Evolutionary conservation across 2,113 vertebrate genomes (phyloP), one percentile per base, ranked within the genome.

Genomic region (Limnothrissa miodon): DNA sequence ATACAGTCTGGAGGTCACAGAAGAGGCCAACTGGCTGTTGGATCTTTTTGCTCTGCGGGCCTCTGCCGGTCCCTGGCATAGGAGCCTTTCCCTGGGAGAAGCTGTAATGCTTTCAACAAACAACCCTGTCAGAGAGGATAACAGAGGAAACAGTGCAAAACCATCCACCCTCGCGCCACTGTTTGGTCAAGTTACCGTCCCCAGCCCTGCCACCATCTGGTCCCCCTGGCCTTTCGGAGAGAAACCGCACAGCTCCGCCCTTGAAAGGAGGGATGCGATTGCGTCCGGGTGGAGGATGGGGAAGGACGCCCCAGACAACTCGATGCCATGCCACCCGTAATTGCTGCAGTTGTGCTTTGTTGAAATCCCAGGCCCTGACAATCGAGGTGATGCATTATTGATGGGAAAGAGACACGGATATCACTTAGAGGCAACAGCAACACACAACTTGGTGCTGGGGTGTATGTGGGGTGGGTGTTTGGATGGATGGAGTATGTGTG

Each of bases 41-140:
- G 66, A 0, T 74, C 10, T n/a, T 25, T 29, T n/a, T 29, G 33
- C 29, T 74, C 66, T 39, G 33, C 66, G 13, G 15, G n/a, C 66
- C 0, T 74, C 66, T 36, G 11, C 66, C 29, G 1, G 66, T 5
- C 66, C 11, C 66, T n/a, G 36, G 25, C 29, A 36, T 66, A 25
- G 25, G 33, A 66, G 25, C 82, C 82, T 87, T 87, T 83, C 90
- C 87, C 91, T 89, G 88, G 90, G 92, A 91, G 91, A 90, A 88
- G 89, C 89, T 87, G 88, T 91, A 88, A 85, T 94, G 94, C 93
- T 94, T 94, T 93, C 91, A 92, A 91, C 93, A 93, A 95, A 95
- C 93, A 94, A 84, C 90, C 90, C 90, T 93, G 94, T 94, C 87
- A 90, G 88, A 93, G 92, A 93, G 92, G 91, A 92, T 92, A 94